Evolutionary conservation across 2,888 invertebrate species (phyloP), one percentile per base, ranked within the genome.

Genomic region (Lasioglossum calceatum): DNA sequence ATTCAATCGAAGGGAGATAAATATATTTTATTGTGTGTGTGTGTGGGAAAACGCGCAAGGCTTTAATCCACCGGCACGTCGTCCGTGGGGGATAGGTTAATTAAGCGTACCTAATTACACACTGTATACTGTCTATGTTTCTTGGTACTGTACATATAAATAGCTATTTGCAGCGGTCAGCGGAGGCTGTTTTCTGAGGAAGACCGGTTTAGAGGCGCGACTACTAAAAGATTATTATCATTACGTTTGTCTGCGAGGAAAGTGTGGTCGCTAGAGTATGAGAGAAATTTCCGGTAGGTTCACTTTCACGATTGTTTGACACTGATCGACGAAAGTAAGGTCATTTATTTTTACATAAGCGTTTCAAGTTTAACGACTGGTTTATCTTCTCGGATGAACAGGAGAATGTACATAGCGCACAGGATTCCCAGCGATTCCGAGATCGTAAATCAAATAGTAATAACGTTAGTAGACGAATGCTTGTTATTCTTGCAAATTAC

Each of bases 241-340:
- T 89, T 87, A 86, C 80, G 85, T 73, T 81, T 78, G 72, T 85
- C 87, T 70, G 81, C 77, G 32, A 79, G 75, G 79, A 72, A 70
- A 70, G 70, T 42, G 39, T 4, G 39, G 70, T 23, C 19, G 70
- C 70, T n/a, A 70, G 23, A 42, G 73, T 83, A 85, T 81, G 87
- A 88, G 90, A 88, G 85, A 91, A 91, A 90, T 87, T 92, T 91
- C 87, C 87, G 71, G 85, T 81, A 86, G 76, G 81, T 81, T 92
- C 87, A 70, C 89, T 91, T 91, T 91, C 83, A 80, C 87, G 71
- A 89, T 90, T 87, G 88, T 77, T 80, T 74, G 81, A 77, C 79
- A 82, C 54, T 81, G 74, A 79, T 79, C 39, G 50, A 85, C 61
- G 77, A 86, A 50, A 79, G 39, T 79, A 88, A 85, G 82, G 83